phyloP scores from a whole-genome alignment of 2,888 invertebrate genomes.

The Macrosiphum euphorbiae region DNA sequence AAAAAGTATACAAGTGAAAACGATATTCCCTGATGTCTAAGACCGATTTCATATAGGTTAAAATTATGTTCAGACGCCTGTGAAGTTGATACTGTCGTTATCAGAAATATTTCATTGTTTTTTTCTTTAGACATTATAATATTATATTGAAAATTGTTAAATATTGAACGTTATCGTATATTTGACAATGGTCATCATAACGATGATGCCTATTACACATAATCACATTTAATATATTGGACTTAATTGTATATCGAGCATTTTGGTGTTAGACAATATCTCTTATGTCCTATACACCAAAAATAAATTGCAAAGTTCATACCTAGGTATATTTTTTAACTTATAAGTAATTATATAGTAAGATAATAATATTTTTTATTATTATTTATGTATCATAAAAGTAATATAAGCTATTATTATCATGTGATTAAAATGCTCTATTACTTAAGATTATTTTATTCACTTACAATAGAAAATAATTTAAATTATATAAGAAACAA shows the following conservation, averaged over 20 bases:
- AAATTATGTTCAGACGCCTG: not conserved
- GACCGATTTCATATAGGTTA: not conserved
- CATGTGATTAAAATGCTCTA: not conserved
- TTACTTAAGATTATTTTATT: not conserved
- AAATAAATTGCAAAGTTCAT: not conserved
- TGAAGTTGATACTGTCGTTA: not conserved
- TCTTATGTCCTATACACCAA: not conserved
- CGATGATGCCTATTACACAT: no score
- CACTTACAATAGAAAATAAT: not conserved
- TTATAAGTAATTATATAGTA: not conserved
- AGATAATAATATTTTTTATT: not conserved
- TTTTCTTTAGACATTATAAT: no score
- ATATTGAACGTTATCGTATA: no score
- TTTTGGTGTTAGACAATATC: not conserved
- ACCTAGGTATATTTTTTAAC: not conserved
- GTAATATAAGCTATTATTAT: not conserved
- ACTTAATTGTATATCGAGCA: no score
- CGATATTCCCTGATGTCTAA: not conserved
- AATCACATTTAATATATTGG: not conserved
- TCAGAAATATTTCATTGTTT: not conserved
- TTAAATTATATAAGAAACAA: not conserved
- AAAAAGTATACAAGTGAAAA: not conserved
- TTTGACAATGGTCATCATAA: no score
- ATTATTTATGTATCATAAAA: not conserved
- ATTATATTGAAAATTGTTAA: no score